These are phyloP conservation scores for Sussaba pulchella DNA, from an alignment of 2,888 invertebrate genomes.

Conservation along the genomic window DNA sequence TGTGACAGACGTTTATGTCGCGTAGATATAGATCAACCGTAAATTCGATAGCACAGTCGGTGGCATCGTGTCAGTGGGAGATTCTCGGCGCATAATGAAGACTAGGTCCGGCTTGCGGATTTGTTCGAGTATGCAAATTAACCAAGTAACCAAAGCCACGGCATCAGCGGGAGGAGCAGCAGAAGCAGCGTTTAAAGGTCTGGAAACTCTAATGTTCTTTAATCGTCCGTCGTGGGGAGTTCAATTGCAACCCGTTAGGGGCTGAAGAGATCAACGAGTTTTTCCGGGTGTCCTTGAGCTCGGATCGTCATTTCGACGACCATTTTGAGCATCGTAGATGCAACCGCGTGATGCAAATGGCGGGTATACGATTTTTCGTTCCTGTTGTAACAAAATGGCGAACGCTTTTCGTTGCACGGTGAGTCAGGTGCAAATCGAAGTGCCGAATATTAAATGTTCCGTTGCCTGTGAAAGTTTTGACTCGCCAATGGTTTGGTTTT, in stretches of 20 bases:
- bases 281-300: background rate
- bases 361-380: too few species aligned
- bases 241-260: conserved; percentile 53
- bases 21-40: conserved; percentile 14
- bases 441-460: too few species aligned
- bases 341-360: background rate
- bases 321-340: background rate
- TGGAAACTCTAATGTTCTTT: conserved; percentile 57
- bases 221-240: conserved; percentile 54
- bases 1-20: conserved; percentile 39
- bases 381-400: too few species aligned
- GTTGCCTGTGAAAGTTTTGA: too few species aligned
- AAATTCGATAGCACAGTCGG: conserved; percentile 35
- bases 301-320: background rate
- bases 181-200: conserved; percentile 52
- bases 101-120: background rate
- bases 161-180: background rate
- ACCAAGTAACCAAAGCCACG: conserved; percentile 55
- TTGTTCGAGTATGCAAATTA: conserved; percentile 63
- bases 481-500: too few species aligned
- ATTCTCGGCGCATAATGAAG: conserved; percentile 19
- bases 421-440: too few species aligned
- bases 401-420: too few species aligned
- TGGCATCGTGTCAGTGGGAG: conserved; percentile 43
- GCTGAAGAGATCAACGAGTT: background rate